Evolutionary conservation across 1,140 invertebrate species (phyloP).

Genomic region (Zaprionus nigranus): DNA sequence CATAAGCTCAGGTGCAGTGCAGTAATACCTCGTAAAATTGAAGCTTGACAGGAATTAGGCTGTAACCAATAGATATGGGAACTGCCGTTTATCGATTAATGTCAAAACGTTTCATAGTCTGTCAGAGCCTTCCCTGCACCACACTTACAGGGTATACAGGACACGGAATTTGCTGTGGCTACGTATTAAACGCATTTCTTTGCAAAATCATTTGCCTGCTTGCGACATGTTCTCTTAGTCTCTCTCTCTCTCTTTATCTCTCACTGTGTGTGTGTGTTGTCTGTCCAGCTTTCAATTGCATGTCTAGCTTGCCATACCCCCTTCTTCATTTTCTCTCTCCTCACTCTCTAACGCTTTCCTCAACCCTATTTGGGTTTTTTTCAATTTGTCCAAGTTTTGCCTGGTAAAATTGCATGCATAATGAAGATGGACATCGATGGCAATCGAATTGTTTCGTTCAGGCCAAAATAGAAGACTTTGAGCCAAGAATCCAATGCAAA

Average conservation of each 20-base stretch:
- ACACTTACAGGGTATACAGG: conserved; percentile 4
- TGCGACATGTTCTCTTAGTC: conserved; percentile 48
- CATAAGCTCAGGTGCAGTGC: neutral
- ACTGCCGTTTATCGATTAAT: too few relatives aligned
- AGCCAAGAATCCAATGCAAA: conserved; percentile 29
- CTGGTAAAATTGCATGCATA: conserved; percentile 68
- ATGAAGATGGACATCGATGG: conserved; percentile 59
- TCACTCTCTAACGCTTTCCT: neutral
- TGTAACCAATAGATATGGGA: too few relatives aligned
- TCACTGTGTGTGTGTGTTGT: neutral
- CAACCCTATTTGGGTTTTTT: conserved; percentile 48
- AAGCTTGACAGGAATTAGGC: too few relatives aligned
- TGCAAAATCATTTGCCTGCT: conserved; percentile 58
- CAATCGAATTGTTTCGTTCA: conserved; percentile 64
- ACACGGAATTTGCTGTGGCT: neutral
- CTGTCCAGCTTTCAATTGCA: conserved; percentile 2
- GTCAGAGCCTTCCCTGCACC: neutral
- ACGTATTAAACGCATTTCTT: conserved; percentile 59
- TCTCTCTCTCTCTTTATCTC: neutral
- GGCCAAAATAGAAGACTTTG: conserved; percentile 32
- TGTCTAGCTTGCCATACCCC: neutral
- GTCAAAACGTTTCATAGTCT: neutral
- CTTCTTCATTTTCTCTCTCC: too few relatives aligned
- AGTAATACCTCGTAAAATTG: conserved; percentile 4
- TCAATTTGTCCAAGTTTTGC: conserved; percentile 60